phyloP scores from a whole-genome alignment of 2,888 invertebrate genomes.

The Sericinus montela region DNA sequence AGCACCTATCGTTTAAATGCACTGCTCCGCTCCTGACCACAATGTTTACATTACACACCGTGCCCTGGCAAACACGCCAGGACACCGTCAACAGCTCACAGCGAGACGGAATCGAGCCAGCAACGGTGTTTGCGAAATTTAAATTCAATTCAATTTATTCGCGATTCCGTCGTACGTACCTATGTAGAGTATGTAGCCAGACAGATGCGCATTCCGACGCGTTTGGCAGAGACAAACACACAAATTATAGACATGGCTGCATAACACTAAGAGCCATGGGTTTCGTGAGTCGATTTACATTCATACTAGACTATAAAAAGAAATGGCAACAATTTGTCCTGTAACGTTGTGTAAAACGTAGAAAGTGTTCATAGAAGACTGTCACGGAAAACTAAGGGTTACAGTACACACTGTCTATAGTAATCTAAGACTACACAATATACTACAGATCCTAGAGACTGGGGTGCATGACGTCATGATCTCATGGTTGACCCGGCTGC shows the following conservation, averaged over 20 bases:
- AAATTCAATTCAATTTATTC: constrained; percentile 75
- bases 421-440: no score
- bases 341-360: no score
- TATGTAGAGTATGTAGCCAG: constrained; percentile 45
- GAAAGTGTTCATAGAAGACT: no score
- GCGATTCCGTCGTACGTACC: constrained; percentile 67
- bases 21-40: constrained; percentile 70
- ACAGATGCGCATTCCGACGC: constrained; percentile 66
- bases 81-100: constrained; percentile 45
- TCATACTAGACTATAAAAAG: constrained; percentile 22
- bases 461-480: no score
- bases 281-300: constrained; percentile 30
- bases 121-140: constrained; percentile 64
- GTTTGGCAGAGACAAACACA: constrained; percentile 52
- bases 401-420: no score
- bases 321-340: no score
- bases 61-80: constrained; percentile 35
- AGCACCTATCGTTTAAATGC: constrained; percentile 72
- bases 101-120: constrained; percentile 47
- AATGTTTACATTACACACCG: constrained; percentile 74
- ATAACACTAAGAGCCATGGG: constrained; percentile 30
- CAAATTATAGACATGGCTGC: constrained; percentile 49
- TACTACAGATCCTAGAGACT: no score
- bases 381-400: no score
- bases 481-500: no score